Conservation (phyloP, 1,140 invertebrate species). For the Metopolophium dirhodum region DNA sequence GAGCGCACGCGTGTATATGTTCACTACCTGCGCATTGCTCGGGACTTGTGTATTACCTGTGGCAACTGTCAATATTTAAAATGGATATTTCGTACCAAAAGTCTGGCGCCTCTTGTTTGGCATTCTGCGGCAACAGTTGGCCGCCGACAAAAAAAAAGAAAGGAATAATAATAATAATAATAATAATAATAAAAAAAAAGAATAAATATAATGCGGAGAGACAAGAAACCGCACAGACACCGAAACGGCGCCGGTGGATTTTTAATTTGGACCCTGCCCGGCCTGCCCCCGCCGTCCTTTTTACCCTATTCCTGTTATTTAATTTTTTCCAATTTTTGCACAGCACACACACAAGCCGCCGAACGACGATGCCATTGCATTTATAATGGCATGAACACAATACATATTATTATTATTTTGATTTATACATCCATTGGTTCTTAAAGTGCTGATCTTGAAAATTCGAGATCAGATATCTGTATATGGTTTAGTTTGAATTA, state of each 20-base stretch:
- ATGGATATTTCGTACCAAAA: conserved; percentile 57
- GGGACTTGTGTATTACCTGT: conserved; percentile 41
- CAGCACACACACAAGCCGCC: not conserved
- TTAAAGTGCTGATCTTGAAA: not conserved
- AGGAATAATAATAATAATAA: conserved; percentile 36
- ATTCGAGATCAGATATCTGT: not conserved
- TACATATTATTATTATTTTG: conserved; percentile 41
- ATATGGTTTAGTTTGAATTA: not conserved
- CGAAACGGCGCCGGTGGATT: conserved; percentile 56
- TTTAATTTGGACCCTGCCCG: conserved; percentile 51
- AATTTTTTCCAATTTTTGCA: conserved; percentile 55
- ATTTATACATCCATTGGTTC: conserved; percentile 50
- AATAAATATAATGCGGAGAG: conserved; percentile 43
- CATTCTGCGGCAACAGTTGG: conserved; percentile 54
- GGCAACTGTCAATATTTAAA: conserved; percentile 57
- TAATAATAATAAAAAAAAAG: not conserved
- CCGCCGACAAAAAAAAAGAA: conserved; percentile 50
- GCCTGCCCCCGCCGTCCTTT: conserved; percentile 26
- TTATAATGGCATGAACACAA: not conserved
- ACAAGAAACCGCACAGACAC: conserved; percentile 53
- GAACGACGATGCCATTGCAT: conserved; percentile 3
- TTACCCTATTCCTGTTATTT: conserved; percentile 51
- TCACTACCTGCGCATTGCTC: conserved; percentile 43
- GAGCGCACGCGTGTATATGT: conserved; percentile 36
- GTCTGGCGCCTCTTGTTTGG: conserved; percentile 57